Conservation (phyloP, 2,113 vertebrate genomes). For the Dipodomys merriami region DNA sequence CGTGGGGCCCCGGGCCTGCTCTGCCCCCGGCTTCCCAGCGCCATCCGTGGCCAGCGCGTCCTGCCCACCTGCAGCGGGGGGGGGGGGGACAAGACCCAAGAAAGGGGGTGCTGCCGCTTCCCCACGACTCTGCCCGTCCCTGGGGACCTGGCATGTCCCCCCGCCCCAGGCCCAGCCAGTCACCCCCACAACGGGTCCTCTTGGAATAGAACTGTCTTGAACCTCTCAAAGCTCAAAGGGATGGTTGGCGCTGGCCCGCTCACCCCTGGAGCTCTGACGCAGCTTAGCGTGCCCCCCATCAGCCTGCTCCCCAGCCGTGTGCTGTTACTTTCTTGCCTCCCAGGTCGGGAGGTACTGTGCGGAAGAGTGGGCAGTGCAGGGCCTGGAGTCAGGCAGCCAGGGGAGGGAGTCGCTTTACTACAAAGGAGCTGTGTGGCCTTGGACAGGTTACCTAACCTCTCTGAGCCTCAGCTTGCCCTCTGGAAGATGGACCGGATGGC, state of each 20-base stretch:
- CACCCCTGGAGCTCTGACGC: neutral
- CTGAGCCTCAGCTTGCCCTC: neutral
- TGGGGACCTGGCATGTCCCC: too few relatives aligned
- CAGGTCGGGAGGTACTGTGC: neutral
- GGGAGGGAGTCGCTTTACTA: neutral
- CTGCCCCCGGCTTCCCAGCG: conserved; percentile 68
- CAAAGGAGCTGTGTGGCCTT: conserved; percentile 9
- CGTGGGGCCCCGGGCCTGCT: conserved; percentile 74
- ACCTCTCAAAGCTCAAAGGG: neutral
- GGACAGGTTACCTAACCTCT: conserved; percentile 13
- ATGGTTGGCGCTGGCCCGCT: neutral
- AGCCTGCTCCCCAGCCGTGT: neutral
- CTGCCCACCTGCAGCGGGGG: conserved; percentile 76
- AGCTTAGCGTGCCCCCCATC: neutral
- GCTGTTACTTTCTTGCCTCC: neutral
- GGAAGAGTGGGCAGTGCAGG: neutral
- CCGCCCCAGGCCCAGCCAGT: neutral
- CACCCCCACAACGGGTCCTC: neutral
- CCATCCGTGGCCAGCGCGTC: conserved; percentile 73
- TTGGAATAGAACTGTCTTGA: neutral
- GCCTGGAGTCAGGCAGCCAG: neutral
- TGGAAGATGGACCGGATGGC: neutral
- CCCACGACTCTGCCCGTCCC: neutral
- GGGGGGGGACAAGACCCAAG: conserved; percentile 57
- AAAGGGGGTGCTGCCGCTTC: neutral